These are phyloP conservation scores for Carcina quercana DNA, from an alignment of 2,888 invertebrate species.

Conservation along the genomic window DNA sequence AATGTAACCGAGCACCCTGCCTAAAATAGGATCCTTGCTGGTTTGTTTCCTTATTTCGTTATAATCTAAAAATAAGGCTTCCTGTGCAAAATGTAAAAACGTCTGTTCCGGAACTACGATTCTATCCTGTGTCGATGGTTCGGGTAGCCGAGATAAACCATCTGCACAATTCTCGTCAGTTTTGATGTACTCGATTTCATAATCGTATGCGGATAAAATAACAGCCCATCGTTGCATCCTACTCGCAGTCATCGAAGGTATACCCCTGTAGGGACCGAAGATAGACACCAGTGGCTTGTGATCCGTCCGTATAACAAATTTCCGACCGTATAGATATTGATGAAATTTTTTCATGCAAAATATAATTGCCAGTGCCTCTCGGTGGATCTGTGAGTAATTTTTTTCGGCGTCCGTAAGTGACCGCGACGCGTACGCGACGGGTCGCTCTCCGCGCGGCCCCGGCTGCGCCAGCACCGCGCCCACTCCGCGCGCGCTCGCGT, in stretches of 20 bases:
- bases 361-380: constrained; percentile 10
- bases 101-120: too few relatives aligned
- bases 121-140: too few relatives aligned
- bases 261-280: constrained; percentile 7
- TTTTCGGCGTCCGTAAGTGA: constrained; percentile 3
- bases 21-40: too few relatives aligned
- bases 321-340: constrained; percentile 7
- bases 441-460: constrained; percentile 4
- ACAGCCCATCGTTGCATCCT: constrained; percentile 14
- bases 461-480: constrained; percentile 2
- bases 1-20: too few relatives aligned
- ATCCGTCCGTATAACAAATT: constrained; percentile 1
- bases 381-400: constrained; percentile 7
- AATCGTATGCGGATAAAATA: constrained; percentile 7
- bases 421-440: constrained; percentile 8
- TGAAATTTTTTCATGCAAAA: constrained; percentile 5
- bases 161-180: constrained; percentile 2
- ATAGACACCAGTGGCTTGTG: constrained; percentile 3
- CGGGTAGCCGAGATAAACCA: constrained; percentile 4
- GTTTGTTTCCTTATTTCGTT: too few relatives aligned
- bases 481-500: constrained; percentile 5
- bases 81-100: too few relatives aligned
- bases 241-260: constrained; percentile 10
- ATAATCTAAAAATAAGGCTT: too few relatives aligned
- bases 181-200: constrained; percentile 10